Base-by-base conservation (phyloP, 2,797 vertebrate species). In the Enteromius afrohamiltoni region DNA sequence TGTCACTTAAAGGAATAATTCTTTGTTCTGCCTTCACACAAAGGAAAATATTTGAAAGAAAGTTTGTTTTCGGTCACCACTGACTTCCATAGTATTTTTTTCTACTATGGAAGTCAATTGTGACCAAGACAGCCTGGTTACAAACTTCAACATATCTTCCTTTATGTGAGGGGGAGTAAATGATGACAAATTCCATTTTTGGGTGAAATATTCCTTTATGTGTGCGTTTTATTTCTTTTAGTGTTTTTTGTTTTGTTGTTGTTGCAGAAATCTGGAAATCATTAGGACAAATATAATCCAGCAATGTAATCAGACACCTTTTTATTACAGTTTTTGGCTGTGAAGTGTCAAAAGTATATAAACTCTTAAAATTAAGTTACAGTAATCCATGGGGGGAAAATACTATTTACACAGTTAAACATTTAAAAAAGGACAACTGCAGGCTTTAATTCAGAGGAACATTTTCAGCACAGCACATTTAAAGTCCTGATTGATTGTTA, bases 301-400 rank as follows among this genome's bases (percentile, higher is more conserved):
- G 86, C 86, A 87, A 89, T 76, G 87, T 90, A 92, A 92, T 91
- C 90, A 91, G 88, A 86, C 78, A 82, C 82, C 88, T 85, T 90
- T 64, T 91, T 91, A 91, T 90, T 92, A 87, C 85, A 90, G 90
- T 88, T 88, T 91, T 88, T 87, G 91, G 31, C 86, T 82, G 65
- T 75, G 65, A 79, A 83, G 76, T 91, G 89, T 92, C 91, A 91
- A 89, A 90, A 88, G 86, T 90, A 90, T 89, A 84, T 85, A 86
- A 79, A 80, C 90, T 83, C 87, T 47, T 88, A 71, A 67, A 90
- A 91, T 87, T 87, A 88, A 90, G 79, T 87, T 91, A 92, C 85
- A 85, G 65, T 70, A 79, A 87, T 51, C 84, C 73, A 81, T 83
- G 67, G n/a, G 10, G 10, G 69, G 83, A 88, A 78, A 85, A 87